phyloP scores from a whole-genome alignment of 2,113 vertebrate genomes.

The western clawed frog (Xenopus tropicalis) region UCB_Xtro_10.0 CM004445.2:15825501-15826000 shows the following conservation, averaged over 20 bases:
- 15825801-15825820: conserved; percentile 95
- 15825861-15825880: conserved; percentile 61
- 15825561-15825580: conserved; percentile 40
- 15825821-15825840: conserved; percentile 73
- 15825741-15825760: conserved; percentile 95
- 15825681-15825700: conserved; percentile 27
- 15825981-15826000: too few relatives aligned
- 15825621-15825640: conserved; percentile 33
- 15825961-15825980: too few relatives aligned
- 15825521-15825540: conserved; percentile 53
- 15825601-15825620: conserved; percentile 52
- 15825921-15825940: too few relatives aligned
- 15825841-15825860: conserved; percentile 83
- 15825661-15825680: conserved; percentile 50
- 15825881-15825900: neutral
- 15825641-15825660: conserved; percentile 28
- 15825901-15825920: neutral
- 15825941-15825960: too few relatives aligned
- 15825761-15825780: conserved; percentile 94
- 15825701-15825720: conserved; percentile 57
- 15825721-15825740: conserved; percentile 56
- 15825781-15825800: conserved; percentile 92
- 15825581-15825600: conserved; percentile 31
- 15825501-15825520: conserved; percentile 57
- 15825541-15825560: conserved; percentile 38